Base-by-base conservation (phyloP, 2,113 vertebrate species). In the Circaetus cinerascens region DNA sequence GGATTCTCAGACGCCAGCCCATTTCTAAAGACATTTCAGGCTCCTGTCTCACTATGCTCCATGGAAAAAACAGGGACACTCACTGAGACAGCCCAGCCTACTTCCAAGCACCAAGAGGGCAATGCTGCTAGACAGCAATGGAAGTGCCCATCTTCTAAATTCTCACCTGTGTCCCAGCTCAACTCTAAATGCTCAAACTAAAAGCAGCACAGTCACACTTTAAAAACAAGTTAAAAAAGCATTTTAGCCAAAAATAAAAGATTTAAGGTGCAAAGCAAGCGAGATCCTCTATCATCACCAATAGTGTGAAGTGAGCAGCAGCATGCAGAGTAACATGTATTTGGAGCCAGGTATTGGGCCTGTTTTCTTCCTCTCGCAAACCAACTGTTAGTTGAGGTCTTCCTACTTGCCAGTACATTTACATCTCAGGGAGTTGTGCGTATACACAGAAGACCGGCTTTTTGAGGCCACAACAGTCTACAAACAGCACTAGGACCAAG, bases 191-290 rank as follows among this genome's bases (percentile, higher is more conserved):
- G 29, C 56, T 95, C 53, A n/a, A 59, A 82, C 51, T 93, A 77
- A 94, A 96, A 89, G 78, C 78, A 97, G 64, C 40, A 75, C 2
- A 1, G 50, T 38, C 56, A 84, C 43, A 21, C 69, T 87, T 89
- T 32, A 46, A 72, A 80, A 89, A 77, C 50, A 93, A 74, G 17
- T 63, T 77, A 12, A 19, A 88, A 96, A 95, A 67, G 46, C 4
- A 0, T 57, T 94, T 91, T 69, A 72, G 83, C 38, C 19, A 38
- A 85, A 91, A 81, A 36, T 8, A 41, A 51, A 71, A 76, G 23
- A 86, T 74, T 94, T 95, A 97, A 97, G 95, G 94, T 97, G 97
- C 94, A 93, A 86, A 96, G 91, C 83, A 87, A 94, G 84, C 3
- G 0, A 79, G 82, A 90, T 46, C 69, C 74, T 97, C 67, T 87